These are phyloP conservation scores for Loris lydekkerianus DNA, from an alignment of 2,797 vertebrate species.

Conservation along the genomic window DNA sequence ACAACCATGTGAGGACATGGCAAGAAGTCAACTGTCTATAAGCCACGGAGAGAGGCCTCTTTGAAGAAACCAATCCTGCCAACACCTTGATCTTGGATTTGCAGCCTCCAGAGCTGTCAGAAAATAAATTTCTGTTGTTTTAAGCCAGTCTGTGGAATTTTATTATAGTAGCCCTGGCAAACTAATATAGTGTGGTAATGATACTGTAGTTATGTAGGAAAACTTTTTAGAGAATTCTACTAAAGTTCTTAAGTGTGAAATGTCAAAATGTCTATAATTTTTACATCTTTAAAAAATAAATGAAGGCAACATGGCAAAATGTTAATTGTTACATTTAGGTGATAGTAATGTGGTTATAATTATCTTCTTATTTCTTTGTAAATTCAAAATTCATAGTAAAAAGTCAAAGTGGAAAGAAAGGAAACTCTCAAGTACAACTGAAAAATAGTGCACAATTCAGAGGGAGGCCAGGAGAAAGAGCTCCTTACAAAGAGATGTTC, in stretches of 20 bases:
- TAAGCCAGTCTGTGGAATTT: not conserved
- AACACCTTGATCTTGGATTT: not conserved
- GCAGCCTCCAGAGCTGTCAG: not conserved
- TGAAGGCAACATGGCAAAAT: not conserved
- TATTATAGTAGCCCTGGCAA: not conserved
- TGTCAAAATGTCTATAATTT: not conserved
- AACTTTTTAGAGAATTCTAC: not conserved
- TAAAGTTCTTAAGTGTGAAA: slow-evolving; percentile 27
- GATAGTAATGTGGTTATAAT: not conserved
- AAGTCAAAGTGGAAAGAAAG: slow-evolving; percentile 37
- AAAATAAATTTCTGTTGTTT: not conserved
- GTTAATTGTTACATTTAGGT: not conserved
- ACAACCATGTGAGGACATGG: not conserved
- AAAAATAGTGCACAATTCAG: not conserved
- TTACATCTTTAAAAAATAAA: slow-evolving; percentile 34
- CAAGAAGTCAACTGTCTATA: not conserved
- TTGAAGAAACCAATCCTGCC: not conserved
- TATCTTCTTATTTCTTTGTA: slow-evolving; percentile 17
- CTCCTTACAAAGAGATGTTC: not conserved
- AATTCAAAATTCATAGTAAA: slow-evolving; percentile 8
- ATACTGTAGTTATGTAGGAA: not conserved
- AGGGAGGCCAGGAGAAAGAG: not conserved
- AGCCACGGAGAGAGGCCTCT: not conserved
- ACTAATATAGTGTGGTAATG: not conserved
- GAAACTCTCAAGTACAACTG: not conserved